A percentile compares a stretch with the other conserved stretches of the same genome.
Conservation (phyloP, 2,888 invertebrate genomes). For the Deroplatys truncata region DNA sequence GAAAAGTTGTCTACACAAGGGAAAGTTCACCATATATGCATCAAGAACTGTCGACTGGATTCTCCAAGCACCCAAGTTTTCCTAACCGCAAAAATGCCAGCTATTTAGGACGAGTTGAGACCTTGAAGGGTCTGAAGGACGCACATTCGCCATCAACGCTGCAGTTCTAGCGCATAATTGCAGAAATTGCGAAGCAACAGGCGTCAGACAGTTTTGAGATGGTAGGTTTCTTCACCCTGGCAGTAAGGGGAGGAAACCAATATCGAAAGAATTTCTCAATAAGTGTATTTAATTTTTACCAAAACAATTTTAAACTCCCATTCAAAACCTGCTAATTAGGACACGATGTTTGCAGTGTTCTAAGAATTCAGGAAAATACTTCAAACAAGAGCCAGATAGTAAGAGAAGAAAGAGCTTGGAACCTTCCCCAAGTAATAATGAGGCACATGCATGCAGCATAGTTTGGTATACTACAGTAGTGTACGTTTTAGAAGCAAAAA, state of each 20-base stretch:
- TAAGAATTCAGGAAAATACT: no score
- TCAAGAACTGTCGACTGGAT: not conserved
- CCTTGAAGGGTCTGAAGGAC: not conserved
- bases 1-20: not conserved
- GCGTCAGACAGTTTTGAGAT: not conserved
- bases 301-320: no score
- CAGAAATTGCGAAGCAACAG: not conserved
- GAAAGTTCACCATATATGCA: not conserved
- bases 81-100: not conserved
- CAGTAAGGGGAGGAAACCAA: not conserved
- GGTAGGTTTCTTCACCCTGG: not conserved
- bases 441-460: no score
- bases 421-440: no score
- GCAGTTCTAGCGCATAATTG: not conserved
- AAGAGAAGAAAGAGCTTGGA: no score
- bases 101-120: not conserved
- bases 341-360: no score
- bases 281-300: not conserved
- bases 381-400: no score
- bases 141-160: not conserved
- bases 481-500: no score
- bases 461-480: no score
- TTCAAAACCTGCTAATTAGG: no score
- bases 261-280: not conserved
- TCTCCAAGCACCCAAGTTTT: not conserved